Conservation (phyloP, 2,888 invertebrate genomes). For the Epirrhoe alternata region DNA sequence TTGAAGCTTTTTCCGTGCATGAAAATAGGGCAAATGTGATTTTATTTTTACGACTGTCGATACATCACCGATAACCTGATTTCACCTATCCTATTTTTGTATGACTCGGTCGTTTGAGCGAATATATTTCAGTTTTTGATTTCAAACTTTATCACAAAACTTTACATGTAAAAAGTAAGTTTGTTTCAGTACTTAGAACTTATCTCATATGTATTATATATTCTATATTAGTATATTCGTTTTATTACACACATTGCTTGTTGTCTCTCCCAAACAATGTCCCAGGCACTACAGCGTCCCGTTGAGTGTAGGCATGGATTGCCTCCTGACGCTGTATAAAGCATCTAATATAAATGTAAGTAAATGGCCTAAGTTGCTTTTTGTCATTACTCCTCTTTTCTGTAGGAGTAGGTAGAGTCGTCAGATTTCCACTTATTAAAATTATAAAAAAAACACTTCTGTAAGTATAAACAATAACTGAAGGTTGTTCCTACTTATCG, state of each 20-base stretch:
- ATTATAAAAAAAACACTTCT: not conserved
- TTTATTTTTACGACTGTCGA: constrained; percentile 12
- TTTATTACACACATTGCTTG: no score
- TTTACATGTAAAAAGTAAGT: not conserved
- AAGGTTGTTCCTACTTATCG: constrained; percentile 33
- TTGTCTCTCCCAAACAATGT: no score
- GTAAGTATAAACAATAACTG: constrained; percentile 12
- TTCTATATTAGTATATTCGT: no score
- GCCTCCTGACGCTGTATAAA: no score
- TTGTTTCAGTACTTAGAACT: no score
- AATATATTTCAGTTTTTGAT: not conserved
- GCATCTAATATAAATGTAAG: no score
- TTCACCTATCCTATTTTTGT: constrained; percentile 9
- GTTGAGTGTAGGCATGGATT: no score
- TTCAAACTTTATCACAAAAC: not conserved
- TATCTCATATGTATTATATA: no score
- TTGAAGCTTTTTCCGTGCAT: constrained; percentile 12
- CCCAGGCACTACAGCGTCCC: no score
- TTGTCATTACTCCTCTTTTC: no score
- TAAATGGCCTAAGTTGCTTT: no score
- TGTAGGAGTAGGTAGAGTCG: no score
- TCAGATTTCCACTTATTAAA: not conserved
- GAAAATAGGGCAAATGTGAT: constrained; percentile 12
- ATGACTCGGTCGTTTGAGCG: not conserved
- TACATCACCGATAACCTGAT: constrained; percentile 5